Percentiles rank a stretch among this genome's conserved stretches.
phyloP scores from a whole-genome alignment of 2,888 invertebrate species.

The Brassicogethes aeneus region DNA sequence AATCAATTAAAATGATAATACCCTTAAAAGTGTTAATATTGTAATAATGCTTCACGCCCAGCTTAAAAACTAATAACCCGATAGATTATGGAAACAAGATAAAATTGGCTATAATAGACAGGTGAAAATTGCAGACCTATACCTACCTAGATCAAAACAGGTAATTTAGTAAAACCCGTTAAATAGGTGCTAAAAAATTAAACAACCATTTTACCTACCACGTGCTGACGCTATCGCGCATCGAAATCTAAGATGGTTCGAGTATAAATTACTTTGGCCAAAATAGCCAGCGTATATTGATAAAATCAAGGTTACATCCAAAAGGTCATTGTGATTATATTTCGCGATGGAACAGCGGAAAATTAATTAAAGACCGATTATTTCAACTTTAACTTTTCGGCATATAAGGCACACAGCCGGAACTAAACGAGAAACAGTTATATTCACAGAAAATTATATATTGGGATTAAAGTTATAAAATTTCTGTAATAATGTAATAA shows the following conservation, averaged over 20 bases:
- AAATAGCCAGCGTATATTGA: slow-evolving; percentile 7
- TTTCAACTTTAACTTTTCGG: no score
- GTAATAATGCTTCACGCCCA: neutral
- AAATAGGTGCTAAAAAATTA: neutral
- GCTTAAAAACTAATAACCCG: neutral
- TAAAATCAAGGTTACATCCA: slow-evolving; percentile 18
- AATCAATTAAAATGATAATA: neutral
- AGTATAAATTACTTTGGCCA: neutral
- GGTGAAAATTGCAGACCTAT: slow-evolving; percentile 23
- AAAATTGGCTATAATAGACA: slow-evolving; percentile 21
- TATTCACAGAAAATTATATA: no score
- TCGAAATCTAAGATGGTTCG: neutral
- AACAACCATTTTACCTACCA: neutral
- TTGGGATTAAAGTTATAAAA: no score
- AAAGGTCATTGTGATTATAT: slow-evolving; percentile 19
- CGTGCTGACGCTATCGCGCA: neutral
- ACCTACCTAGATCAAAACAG: slow-evolving; percentile 6
- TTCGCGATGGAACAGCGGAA: slow-evolving; percentile 3
- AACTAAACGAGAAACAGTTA: no score
- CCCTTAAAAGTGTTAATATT: neutral
- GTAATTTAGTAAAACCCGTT: neutral
- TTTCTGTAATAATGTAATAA: no score
- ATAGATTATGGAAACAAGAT: slow-evolving; percentile 16
- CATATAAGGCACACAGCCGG: no score
- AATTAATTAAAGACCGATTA: neutral